phyloP scores from a whole-genome alignment of 2,797 vertebrate species.

The Erpetoichthys calabaricus region DNA sequence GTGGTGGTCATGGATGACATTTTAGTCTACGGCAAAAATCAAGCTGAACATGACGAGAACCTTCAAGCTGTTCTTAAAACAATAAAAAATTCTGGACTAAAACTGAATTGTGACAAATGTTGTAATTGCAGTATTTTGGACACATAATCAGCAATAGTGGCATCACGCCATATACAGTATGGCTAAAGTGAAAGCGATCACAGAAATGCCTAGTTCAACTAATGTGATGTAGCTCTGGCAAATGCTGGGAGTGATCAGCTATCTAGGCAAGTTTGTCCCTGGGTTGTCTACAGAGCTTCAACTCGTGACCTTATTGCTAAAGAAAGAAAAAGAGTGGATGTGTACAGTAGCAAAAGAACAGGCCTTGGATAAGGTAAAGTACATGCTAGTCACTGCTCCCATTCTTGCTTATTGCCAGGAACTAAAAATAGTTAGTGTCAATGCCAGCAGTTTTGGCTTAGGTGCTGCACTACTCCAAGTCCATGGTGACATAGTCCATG shows the following conservation, averaged over 20 bases:
- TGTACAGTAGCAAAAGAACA: not conserved
- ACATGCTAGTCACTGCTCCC: not conserved
- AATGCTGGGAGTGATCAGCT: not conserved
- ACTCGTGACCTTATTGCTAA: not conserved
- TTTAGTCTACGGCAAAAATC: not conserved
- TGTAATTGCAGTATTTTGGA: no score
- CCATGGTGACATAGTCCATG: not conserved
- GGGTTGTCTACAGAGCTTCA: not conserved
- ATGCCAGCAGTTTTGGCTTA: not conserved
- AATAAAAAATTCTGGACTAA: no score
- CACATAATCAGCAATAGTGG: no score
- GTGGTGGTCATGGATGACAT: conserved; percentile 6
- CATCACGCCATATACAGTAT: no score
- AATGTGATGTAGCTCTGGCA: not conserved
- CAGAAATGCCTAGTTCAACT: no score
- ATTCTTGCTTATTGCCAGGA: not conserved
- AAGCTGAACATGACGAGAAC: not conserved
- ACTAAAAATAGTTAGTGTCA: not conserved
- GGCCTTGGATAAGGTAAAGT: not conserved
- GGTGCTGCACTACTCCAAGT: not conserved
- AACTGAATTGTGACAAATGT: no score
- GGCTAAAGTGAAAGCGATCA: no score
- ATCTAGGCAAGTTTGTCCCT: not conserved
- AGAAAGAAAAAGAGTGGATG: not conserved
- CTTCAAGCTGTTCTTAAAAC: no score